These are phyloP conservation scores for Drosophila orena DNA, from an alignment of 1,140 invertebrate genomes.

Conservation along the genomic window DNA sequence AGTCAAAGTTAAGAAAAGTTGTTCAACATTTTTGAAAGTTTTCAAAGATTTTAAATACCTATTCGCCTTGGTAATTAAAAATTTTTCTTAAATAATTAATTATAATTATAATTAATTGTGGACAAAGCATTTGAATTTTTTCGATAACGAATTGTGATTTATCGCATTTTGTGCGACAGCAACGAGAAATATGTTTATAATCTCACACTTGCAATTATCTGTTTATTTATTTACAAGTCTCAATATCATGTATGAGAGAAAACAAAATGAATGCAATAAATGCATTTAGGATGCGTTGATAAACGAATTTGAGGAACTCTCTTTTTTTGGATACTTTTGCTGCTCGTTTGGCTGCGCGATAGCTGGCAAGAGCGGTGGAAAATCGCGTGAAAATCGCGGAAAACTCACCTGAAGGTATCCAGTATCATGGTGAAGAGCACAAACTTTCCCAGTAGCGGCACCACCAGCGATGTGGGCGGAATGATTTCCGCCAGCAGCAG, in stretches of 20 bases:
- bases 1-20: not conserved
- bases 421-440: conserved; percentile 99
- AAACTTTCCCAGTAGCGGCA: conserved; percentile 99
- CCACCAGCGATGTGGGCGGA: conserved; percentile 98
- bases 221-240: too few relatives aligned
- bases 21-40: not conserved
- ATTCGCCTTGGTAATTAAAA: too few relatives aligned
- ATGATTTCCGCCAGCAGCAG: conserved; percentile 99
- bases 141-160: not conserved
- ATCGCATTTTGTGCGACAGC: not conserved
- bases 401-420: conserved; percentile 94
- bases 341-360: not conserved
- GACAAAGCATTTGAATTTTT: too few relatives aligned
- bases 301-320: too few relatives aligned
- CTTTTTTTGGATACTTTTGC: too few relatives aligned
- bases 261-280: too few relatives aligned
- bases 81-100: not conserved
- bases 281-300: too few relatives aligned
- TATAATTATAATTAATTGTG: too few relatives aligned
- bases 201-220: not conserved
- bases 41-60: not conserved
- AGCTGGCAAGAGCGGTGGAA: not conserved
- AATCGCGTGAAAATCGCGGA: not conserved
- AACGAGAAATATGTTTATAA: not conserved
- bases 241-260: too few relatives aligned